Conservation (phyloP, 2,797 vertebrate species). For the Urosaurus nigricauda region DNA sequence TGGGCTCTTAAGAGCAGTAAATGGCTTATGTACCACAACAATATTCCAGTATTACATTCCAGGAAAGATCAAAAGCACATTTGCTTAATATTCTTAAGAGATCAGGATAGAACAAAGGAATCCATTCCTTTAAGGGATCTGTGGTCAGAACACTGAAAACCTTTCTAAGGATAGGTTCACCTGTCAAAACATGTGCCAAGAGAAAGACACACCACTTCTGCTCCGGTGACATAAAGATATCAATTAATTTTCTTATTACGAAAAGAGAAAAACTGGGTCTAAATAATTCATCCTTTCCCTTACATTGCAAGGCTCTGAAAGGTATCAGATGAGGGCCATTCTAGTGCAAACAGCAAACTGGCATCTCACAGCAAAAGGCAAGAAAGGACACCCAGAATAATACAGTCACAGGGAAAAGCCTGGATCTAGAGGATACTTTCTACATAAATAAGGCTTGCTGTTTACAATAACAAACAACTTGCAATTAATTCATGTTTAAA, state of each 20-base stretch:
- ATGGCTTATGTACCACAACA: constrained; percentile 65
- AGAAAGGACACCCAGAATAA: neutral
- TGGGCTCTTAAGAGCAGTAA: constrained; percentile 74
- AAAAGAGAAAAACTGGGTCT: neutral
- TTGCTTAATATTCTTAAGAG: constrained; percentile 14
- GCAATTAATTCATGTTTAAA: too few relatives aligned
- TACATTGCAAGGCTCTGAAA: neutral
- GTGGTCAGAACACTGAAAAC: constrained; percentile 14
- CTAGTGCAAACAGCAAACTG: neutral
- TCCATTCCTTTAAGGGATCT: constrained; percentile 27
- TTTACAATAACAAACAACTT: too few relatives aligned
- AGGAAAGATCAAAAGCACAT: constrained; percentile 46
- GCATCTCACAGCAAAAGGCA: neutral
- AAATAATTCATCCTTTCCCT: constrained; percentile 23
- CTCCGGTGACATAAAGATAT: constrained; percentile 8
- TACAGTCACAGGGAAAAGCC: neutral
- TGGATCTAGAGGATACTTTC: neutral
- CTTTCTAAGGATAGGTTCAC: constrained; percentile 3
- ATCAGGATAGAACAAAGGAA: constrained; percentile 24
- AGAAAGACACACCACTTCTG: neutral
- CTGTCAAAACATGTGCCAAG: neutral
- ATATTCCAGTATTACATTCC: constrained; percentile 48
- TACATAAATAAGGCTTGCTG: too few relatives aligned
- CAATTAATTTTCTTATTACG: constrained; percentile 28
- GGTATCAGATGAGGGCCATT: neutral